A percentile compares a stretch with the other conserved stretches of the same genome.
phyloP scores from a whole-genome alignment of 1,140 invertebrate species.

The Diabrotica undecimpunctata region DNA sequence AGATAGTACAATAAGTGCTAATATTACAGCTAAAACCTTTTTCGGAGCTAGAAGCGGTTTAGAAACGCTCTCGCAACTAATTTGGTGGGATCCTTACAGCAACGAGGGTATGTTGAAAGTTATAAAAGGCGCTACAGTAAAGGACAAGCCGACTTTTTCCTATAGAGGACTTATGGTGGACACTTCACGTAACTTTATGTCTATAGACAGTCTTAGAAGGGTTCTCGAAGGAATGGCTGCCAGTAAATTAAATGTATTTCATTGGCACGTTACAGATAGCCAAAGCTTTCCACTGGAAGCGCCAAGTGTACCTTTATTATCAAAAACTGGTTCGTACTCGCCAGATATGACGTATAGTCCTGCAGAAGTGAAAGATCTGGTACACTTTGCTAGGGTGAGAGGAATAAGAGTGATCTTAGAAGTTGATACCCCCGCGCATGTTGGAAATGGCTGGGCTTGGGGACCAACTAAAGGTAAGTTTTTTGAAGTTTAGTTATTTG shows the following conservation, averaged over 20 bases:
- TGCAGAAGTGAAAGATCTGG: constrained; percentile 62
- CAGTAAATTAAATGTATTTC: constrained; percentile 79
- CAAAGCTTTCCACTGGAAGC: constrained; percentile 78
- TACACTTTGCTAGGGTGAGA: constrained; percentile 61
- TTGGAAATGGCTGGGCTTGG: constrained; percentile 78
- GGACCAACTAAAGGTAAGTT: constrained; percentile 54
- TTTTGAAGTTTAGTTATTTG: neutral
- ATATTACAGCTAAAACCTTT: constrained; percentile 65
- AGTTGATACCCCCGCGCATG: constrained; percentile 78
- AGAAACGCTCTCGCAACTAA: constrained; percentile 74
- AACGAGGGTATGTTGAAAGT: constrained; percentile 59
- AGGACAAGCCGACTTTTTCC: constrained; percentile 58
- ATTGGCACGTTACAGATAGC: constrained; percentile 81
- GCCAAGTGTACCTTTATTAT: constrained; percentile 64
- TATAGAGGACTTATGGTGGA: constrained; percentile 74
- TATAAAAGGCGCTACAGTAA: constrained; percentile 51
- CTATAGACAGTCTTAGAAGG: constrained; percentile 62
- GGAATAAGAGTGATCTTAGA: constrained; percentile 71
- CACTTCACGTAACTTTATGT: constrained; percentile 73
- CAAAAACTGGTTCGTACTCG: constrained; percentile 72
- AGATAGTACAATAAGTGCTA: constrained; percentile 55
- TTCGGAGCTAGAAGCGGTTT: constrained; percentile 75
- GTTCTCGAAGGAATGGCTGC: constrained; percentile 75
- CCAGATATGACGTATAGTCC: constrained; percentile 64
- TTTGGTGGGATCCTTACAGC: constrained; percentile 69